phyloP scores from a whole-genome alignment of 2,113 vertebrate genomes.

The Cynocephalus volans region DNA sequence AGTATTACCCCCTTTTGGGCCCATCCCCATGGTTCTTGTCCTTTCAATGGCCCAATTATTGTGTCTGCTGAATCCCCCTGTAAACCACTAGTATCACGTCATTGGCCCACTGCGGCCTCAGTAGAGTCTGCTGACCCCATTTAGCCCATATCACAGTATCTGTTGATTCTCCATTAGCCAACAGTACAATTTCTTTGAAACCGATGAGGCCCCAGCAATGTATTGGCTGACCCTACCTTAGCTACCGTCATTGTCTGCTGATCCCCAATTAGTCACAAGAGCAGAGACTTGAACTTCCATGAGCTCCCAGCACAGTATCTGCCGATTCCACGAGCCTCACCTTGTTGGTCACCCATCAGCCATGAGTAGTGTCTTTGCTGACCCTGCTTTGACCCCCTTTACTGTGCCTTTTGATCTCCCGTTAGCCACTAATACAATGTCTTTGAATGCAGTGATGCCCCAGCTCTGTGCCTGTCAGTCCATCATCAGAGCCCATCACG shows the following conservation, averaged over 20 bases:
- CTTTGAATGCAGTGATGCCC: background rate
- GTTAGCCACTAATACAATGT: background rate
- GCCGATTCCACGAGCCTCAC: background rate
- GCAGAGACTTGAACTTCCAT: background rate
- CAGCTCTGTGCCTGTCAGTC: background rate
- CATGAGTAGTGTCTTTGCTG: background rate
- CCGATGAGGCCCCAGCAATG: background rate
- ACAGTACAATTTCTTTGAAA: background rate
- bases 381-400: background rate
- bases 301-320: background rate
- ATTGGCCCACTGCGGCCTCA: background rate
- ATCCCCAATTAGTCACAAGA: background rate
- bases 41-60: background rate
- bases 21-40: background rate
- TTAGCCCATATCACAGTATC: background rate
- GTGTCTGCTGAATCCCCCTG: background rate
- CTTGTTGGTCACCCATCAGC: background rate
- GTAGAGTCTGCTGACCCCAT: background rate
- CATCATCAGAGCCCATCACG: background rate
- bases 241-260: background rate
- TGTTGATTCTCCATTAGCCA: background rate
- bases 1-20: background rate
- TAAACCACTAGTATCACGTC: background rate
- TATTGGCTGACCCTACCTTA: background rate
- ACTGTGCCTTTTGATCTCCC: background rate